Evolutionary conservation across 2,113 vertebrate genomes (phyloP).

Genomic region (Zapornia atra): DNA sequence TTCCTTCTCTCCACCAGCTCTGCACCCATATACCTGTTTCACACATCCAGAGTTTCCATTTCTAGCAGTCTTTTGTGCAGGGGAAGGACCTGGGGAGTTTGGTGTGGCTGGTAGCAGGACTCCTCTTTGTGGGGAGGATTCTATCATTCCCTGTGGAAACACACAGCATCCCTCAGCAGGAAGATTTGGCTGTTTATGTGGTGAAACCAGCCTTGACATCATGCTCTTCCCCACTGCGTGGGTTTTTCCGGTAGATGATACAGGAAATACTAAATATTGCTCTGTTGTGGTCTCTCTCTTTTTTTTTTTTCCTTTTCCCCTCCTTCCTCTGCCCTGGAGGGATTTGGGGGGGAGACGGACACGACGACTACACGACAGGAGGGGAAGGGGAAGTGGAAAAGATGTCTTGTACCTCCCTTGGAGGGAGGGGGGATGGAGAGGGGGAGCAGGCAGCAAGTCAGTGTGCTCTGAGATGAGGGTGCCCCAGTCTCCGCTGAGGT

Average conservation of each 20-base stretch:
- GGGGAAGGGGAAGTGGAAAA: not conserved
- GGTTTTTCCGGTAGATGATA: constrained; percentile 42
- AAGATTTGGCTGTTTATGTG: constrained; percentile 25
- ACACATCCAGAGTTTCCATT: not conserved
- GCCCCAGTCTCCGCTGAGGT: not conserved
- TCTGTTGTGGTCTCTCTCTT: not conserved
- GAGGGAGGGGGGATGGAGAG: no score
- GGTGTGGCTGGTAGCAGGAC: not conserved
- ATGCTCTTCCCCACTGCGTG: constrained; percentile 6
- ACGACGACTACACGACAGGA: no score
- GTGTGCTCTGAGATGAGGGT: not conserved
- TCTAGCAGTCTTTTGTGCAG: not conserved
- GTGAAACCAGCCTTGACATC: constrained; percentile 8
- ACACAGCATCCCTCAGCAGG: not conserved
- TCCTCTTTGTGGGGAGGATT: not conserved
- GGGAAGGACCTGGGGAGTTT: not conserved
- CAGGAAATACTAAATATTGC: constrained; percentile 21
- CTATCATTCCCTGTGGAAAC: not conserved
- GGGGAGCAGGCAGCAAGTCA: not conserved
- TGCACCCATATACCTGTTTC: not conserved
- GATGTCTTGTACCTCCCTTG: not conserved
- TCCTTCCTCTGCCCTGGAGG: not conserved
- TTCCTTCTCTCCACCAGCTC: not conserved
- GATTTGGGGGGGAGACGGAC: not conserved
- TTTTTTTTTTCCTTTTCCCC: not conserved